Conservation (phyloP, 2,113 vertebrate species). For the Psephotus haematonotus region DNA sequence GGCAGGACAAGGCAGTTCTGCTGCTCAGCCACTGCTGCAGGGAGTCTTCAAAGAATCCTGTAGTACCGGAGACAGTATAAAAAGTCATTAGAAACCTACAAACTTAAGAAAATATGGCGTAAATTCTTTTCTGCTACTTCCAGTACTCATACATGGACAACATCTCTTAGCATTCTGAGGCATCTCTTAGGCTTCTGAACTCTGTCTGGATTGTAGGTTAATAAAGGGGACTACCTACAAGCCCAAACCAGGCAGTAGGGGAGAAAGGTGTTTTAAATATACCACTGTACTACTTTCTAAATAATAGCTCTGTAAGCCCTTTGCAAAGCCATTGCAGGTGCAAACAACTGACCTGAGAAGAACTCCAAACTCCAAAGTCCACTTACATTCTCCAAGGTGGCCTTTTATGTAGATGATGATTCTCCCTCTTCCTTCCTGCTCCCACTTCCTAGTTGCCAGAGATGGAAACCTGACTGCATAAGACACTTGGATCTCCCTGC, state of each 20-base stretch:
- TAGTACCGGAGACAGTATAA: background rate
- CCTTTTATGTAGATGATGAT: accelerated
- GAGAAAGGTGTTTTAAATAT: background rate
- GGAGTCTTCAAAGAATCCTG: background rate
- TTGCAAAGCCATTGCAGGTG: background rate
- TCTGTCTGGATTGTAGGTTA: background rate
- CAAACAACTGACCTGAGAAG: background rate
- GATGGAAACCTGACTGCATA: background rate
- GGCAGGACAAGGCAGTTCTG: background rate
- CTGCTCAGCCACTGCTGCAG: background rate
- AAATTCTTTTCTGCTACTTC: background rate
- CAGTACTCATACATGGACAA: background rate
- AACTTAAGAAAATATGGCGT: background rate
- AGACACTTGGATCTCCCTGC: background rate
- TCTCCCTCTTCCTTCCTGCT: background rate
- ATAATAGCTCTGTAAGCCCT: background rate
- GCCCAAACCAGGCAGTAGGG: background rate
- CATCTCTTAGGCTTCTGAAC: background rate
- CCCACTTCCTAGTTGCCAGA: background rate
- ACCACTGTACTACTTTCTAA: background rate
- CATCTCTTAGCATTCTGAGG: background rate
- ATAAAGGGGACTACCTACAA: background rate
- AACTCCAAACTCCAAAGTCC: background rate
- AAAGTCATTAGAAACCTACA: background rate
- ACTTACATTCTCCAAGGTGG: background rate